Percentiles rank a stretch among this genome's conserved stretches.
phyloP scores from a whole-genome alignment of 1,140 invertebrate genomes.

The Trichonephila clavipes region DNA sequence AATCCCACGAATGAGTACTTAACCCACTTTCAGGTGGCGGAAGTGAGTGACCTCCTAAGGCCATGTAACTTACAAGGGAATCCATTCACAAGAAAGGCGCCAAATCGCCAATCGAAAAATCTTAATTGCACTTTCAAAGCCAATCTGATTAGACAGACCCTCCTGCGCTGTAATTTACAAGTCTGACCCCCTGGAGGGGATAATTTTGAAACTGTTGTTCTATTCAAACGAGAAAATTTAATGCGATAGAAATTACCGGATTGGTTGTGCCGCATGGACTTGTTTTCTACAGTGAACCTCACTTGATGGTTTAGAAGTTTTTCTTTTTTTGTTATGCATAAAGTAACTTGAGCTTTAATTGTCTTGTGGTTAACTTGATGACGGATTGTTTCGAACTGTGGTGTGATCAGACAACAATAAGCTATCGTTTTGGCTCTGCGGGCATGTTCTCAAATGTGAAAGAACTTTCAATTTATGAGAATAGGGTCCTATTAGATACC shows the following conservation, averaged over 20 bases:
- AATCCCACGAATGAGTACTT: slow-evolving; percentile 56
- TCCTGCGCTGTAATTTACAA: background rate
- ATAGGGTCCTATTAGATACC: no score
- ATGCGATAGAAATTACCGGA: background rate
- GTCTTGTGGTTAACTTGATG: background rate
- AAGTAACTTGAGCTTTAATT: no score
- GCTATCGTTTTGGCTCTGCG: no score
- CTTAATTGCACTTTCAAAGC: background rate
- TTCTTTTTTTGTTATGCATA: no score
- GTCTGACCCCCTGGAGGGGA: background rate
- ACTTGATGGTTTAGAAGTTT: no score
- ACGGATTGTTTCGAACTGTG: background rate
- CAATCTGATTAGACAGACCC: background rate
- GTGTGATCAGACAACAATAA: no score
- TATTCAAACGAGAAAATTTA: background rate
- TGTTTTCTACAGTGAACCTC: no score
- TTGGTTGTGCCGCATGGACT: no score
- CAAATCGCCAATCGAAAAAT: background rate
- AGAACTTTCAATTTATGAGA: no score
- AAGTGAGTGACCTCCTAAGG: slow-evolving; percentile 32
- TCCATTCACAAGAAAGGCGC: background rate
- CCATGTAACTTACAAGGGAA: background rate
- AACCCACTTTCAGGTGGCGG: slow-evolving; percentile 55
- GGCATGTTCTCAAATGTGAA: no score
- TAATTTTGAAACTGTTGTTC: background rate